A percentile compares a stretch with the other conserved stretches of the same genome.
phyloP scores from a whole-genome alignment of 2,113 vertebrate genomes.

The Actinemys pallida region DNA sequence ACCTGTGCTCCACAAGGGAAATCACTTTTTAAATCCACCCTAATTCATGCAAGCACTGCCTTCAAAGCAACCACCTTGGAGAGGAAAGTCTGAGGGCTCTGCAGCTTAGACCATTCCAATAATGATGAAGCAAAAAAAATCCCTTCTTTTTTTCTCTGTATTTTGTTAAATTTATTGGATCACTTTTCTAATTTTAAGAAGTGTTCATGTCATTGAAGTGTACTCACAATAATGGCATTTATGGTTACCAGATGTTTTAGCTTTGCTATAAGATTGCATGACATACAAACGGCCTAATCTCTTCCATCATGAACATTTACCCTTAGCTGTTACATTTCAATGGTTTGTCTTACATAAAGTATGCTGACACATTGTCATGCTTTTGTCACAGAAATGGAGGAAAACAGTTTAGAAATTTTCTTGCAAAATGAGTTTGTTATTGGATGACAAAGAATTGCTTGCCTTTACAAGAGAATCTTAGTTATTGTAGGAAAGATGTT shows the following conservation, averaged over 20 bases:
- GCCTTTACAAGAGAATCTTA: not conserved
- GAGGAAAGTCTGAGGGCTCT: not conserved
- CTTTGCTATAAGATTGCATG: not conserved
- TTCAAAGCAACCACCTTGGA: not conserved
- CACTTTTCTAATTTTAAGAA: not conserved
- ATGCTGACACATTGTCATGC: not conserved
- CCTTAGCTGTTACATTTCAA: not conserved
- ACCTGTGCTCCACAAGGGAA: not conserved
- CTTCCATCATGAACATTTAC: not conserved
- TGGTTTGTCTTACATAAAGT: not conserved
- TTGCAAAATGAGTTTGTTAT: not conserved
- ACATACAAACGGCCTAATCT: not conserved
- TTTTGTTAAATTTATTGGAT: not conserved
- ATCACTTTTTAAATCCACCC: not conserved
- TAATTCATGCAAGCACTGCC: not conserved
- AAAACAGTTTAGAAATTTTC: not conserved
- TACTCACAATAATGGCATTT: not conserved
- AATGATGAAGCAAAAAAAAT: not conserved
- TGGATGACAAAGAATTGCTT: not conserved
- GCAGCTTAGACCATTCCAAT: not conserved
- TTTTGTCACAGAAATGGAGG: not conserved
- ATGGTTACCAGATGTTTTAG: constrained; percentile 1
- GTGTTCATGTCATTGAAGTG: not conserved
- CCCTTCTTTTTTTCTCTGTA: not conserved
- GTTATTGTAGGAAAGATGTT: not conserved